phyloP scores from a whole-genome alignment of 2,113 vertebrate species.

The Rafetus swinhoei region DNA sequence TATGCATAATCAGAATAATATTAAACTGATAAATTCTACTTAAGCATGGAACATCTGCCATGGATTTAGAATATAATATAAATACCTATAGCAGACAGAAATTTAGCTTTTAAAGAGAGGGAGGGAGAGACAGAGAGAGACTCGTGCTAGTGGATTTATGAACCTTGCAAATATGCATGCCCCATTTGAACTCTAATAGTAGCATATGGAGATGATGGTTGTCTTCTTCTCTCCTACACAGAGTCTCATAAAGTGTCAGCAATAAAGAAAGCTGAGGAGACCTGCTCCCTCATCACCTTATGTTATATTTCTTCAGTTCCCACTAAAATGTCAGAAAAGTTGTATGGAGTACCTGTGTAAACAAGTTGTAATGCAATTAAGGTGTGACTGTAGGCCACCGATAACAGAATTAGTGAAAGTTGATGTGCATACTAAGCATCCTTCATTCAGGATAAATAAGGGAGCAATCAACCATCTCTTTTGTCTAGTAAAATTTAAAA shows the following conservation, averaged over 20 bases:
- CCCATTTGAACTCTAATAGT: background rate
- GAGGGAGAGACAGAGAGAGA: background rate
- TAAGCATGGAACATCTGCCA: slow-evolving; percentile 7
- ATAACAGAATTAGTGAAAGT: background rate
- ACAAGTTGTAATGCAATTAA: background rate
- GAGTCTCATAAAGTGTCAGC: background rate
- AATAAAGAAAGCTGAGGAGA: background rate
- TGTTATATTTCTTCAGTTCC: background rate
- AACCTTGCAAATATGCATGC: background rate
- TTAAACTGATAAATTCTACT: slow-evolving; percentile 40
- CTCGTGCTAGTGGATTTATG: background rate
- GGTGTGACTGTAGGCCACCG: background rate
- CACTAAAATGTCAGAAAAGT: background rate
- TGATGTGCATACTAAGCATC: background rate
- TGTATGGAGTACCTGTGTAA: background rate
- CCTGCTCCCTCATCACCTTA: background rate
- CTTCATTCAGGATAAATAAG: no score
- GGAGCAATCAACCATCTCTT: no score
- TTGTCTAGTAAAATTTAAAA: no score
- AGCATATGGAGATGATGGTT: background rate
- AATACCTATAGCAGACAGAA: background rate
- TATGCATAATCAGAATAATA: slow-evolving; percentile 43
- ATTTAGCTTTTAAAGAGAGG: background rate
- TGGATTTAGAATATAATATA: slow-evolving; percentile 3
- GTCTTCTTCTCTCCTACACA: background rate